phyloP scores from a whole-genome alignment of 2,797 vertebrate species.

The Danio kyathit region DNA sequence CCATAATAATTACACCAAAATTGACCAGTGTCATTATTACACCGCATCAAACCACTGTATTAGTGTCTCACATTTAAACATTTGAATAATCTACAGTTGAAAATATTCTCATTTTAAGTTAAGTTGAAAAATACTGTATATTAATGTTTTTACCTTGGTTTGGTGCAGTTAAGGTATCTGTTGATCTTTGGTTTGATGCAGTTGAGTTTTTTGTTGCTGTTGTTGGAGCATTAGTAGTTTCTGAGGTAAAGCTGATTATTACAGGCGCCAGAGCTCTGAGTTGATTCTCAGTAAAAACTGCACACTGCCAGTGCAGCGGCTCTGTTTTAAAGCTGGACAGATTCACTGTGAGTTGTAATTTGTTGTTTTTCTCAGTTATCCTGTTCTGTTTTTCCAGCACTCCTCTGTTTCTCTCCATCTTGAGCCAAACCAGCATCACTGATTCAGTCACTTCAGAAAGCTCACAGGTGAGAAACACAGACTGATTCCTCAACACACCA shows the following conservation, averaged over 20 bases:
- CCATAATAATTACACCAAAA: not conserved
- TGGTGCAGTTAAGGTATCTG: not conserved
- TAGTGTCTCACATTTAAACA: no score
- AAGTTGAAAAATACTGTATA: not conserved
- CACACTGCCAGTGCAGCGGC: conserved; percentile 54
- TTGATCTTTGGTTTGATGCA: no score
- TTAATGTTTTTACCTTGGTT: not conserved
- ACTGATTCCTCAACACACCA: conserved; percentile 20
- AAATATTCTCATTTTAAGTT: not conserved
- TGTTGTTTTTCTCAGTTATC: conserved; percentile 4
- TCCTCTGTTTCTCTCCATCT: conserved; percentile 44
- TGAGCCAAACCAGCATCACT: conserved; percentile 59
- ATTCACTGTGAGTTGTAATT: conserved; percentile 42
- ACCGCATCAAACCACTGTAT: not conserved
- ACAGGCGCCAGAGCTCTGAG: conserved; percentile 48
- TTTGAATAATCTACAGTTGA: no score
- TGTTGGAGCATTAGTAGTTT: not conserved
- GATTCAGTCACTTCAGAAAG: conserved; percentile 45
- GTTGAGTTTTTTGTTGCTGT: not conserved
- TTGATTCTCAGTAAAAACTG: conserved; percentile 37
- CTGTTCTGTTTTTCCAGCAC: conserved; percentile 42
- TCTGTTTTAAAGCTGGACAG: conserved; percentile 28
- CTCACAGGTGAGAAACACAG: conserved; percentile 52
- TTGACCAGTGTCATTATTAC: not conserved
- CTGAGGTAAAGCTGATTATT: not conserved